Evolutionary conservation across 2,888 invertebrate genomes (phyloP), one percentile per base, ranked within the genome.

Genomic region (Latrodectus hesperus): DNA sequence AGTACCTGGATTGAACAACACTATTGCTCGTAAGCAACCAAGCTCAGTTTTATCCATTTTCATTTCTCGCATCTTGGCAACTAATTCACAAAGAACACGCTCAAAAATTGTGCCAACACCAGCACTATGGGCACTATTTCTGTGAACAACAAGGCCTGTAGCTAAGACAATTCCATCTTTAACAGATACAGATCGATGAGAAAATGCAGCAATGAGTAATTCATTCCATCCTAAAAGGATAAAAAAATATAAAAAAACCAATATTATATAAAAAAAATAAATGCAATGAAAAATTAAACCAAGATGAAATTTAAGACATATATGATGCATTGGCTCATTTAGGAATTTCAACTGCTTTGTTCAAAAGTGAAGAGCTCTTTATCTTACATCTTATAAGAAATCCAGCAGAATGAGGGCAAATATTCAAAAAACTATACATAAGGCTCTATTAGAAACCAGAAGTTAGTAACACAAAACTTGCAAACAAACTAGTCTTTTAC

Each of bases 51-150:
- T 96, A 90, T 93, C 99, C 94, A 99, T 96, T 92, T 96, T 96
- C 94, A 99, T 95, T 91, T 98, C 96, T 91, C 97, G 95, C 97
- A 99, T 98, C 94, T 98, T 99, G 65, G 96, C 95, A 76, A 98
- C 97, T 81, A 99, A 94, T 93, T 99, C 99, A 0, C 97, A 96
- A 55, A 98, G 94, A 81, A 98, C 96, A 90, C 98, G 95, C 93
- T 98, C 97, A 93, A 97, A 98, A 92, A 99, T 98, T 91, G 95
- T 95, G 12, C 96, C 96, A 77, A 99, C 96, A 88, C 98, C 98
- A 81, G 97, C 97, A 92, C 96, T 92, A 89, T 92, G 92, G 22
- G 93, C 93, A 85, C 96, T 95, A 92, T 96, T 96, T 91, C 98
- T 94, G 93, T 96, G 96, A 89, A 97, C 95, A 87, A 96, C 96